phyloP scores from a whole-genome alignment of 2,888 invertebrate species.

The Drosophila recens region DNA sequence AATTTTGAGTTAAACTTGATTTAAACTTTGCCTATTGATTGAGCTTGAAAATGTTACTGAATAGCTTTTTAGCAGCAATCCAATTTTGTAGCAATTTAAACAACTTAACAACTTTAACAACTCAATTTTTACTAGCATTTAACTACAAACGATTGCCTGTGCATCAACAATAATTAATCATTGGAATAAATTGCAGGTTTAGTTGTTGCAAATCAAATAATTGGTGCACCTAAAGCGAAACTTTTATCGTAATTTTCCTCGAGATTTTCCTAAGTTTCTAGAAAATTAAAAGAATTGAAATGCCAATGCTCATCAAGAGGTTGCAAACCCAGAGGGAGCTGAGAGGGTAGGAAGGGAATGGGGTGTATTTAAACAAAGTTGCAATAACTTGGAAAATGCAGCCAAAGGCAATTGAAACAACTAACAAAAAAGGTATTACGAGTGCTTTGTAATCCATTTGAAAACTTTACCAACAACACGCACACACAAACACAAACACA shows the following conservation, averaged over 20 bases:
- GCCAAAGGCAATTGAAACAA: constrained; percentile 31
- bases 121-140: not conserved
- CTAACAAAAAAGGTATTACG: constrained; percentile 50
- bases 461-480: constrained; percentile 50
- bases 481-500: constrained; percentile 4
- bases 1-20: constrained; percentile 17
- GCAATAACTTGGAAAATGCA: constrained; percentile 72
- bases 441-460: constrained; percentile 77
- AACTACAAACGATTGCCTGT: not conserved
- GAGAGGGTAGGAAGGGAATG: not conserved
- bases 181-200: not conserved
- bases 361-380: constrained; percentile 66
- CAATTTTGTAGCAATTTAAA: too few relatives aligned
- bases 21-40: constrained; percentile 41
- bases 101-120: too few relatives aligned
- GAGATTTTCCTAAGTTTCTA: too few relatives aligned
- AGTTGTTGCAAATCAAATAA: not conserved
- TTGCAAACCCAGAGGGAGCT: constrained; percentile 13
- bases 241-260: constrained; percentile 16
- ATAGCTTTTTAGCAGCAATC: not conserved
- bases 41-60: constrained; percentile 43
- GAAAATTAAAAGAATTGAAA: too few relatives aligned
- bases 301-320: constrained; percentile 65
- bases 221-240: constrained; percentile 35
- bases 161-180: constrained; percentile 5